These are phyloP conservation scores for Cercocebus atys DNA, from an alignment of 2,113 vertebrate species.

Conservation along the genomic window DNA sequence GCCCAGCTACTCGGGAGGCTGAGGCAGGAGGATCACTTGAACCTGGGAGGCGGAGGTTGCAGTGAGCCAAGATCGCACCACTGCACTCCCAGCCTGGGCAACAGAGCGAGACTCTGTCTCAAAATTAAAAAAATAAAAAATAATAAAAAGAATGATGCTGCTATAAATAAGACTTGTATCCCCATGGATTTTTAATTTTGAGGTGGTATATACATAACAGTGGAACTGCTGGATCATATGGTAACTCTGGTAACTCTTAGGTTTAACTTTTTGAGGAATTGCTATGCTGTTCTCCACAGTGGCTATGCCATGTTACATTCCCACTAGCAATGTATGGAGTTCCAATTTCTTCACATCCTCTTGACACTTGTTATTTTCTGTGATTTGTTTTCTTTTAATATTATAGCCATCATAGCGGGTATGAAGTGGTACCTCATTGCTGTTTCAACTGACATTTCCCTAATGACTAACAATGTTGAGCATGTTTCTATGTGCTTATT, in stretches of 20 bases:
- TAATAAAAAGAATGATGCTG: neutral
- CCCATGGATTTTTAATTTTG: neutral
- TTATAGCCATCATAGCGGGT: neutral
- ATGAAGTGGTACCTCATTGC: neutral
- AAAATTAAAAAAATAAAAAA: too few species aligned
- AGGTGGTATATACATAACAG: neutral
- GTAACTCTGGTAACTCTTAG: neutral
- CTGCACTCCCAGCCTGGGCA: too few species aligned
- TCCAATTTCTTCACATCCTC: neutral
- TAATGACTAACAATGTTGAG: neutral
- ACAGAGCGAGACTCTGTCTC: too few species aligned
- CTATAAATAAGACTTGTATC: neutral
- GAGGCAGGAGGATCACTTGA: too few species aligned
- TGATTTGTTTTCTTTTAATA: neutral
- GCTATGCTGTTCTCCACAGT: neutral
- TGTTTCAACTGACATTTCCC: neutral
- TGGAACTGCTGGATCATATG: neutral
- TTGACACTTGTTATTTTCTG: neutral
- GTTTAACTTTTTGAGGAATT: neutral
- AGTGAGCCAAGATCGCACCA: too few species aligned
- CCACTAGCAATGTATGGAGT: neutral
- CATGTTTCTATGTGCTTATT: neutral
- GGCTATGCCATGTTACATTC: neutral
- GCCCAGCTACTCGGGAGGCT: too few species aligned
- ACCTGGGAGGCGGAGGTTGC: too few species aligned